A percentile compares a stretch with the other conserved stretches of the same genome.
These are phyloP conservation scores for Tapirus indicus DNA, from an alignment of 2,797 vertebrate species.

Conservation along the genomic window DNA sequence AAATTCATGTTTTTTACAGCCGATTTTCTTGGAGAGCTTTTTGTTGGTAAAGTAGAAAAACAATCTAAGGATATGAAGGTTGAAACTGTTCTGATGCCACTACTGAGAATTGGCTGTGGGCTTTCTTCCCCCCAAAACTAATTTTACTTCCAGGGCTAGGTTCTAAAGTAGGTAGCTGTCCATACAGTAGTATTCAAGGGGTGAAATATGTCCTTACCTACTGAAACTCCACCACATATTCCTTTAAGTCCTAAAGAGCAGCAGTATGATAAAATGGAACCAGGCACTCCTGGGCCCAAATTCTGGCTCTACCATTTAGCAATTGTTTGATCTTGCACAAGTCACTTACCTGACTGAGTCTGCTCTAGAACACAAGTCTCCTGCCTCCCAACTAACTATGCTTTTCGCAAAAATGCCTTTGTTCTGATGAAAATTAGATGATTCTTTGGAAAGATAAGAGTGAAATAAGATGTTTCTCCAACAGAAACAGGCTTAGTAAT, in stretches of 20 bases:
- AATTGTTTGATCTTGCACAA: not conserved
- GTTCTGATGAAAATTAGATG: slow-evolving; percentile 32
- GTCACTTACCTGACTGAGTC: not conserved
- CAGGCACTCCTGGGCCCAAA: not conserved
- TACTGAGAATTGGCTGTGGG: not conserved
- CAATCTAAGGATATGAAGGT: not conserved
- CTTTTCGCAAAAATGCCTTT: slow-evolving; percentile 10
- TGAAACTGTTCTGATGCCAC: not conserved
- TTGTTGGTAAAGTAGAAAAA: slow-evolving; percentile 34
- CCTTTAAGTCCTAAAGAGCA: not conserved
- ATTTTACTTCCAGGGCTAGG: not conserved
- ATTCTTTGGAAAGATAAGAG: slow-evolving; percentile 25
- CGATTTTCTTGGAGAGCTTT: not conserved
- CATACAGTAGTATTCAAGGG: not conserved
- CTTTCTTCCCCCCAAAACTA: not conserved
- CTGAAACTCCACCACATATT: not conserved
- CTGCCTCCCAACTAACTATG: not conserved
- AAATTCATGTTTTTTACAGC: slow-evolving; percentile 35
- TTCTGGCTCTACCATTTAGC: not conserved
- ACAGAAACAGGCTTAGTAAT: slow-evolving; percentile 17
- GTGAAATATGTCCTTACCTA: not conserved
- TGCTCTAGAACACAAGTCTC: not conserved
- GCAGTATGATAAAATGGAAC: not conserved
- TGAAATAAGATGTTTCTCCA: not conserved
- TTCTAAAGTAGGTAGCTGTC: not conserved